A percentile compares a stretch with the other conserved stretches of the same genome.
Conservation (phyloP, 2,113 vertebrate species). For the Aegithalos caudatus region DNA sequence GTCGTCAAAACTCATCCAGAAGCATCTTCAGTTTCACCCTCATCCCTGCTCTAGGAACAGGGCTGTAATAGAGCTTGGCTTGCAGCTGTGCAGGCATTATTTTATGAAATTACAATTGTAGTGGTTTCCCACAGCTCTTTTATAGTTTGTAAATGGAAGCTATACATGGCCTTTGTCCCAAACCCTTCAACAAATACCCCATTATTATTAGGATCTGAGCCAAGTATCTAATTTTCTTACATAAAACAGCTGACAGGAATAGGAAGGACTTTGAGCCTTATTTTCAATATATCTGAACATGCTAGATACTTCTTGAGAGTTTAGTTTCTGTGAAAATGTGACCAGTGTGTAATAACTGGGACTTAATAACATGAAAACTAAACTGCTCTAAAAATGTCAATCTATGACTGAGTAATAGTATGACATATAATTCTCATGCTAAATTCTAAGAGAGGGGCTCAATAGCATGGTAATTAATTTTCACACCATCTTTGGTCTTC, state of each 20-base stretch:
- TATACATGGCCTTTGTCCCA: background rate
- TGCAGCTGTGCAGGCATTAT: background rate
- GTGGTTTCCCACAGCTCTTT: background rate
- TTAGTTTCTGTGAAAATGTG: background rate
- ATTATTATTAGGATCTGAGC: background rate
- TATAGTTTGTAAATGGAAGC: background rate
- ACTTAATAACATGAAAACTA: background rate
- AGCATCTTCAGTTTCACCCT: background rate
- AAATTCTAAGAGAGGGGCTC: background rate
- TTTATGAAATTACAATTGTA: background rate
- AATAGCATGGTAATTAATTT: slow-evolving; percentile 27
- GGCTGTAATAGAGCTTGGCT: background rate
- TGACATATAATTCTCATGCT: background rate
- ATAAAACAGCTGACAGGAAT: background rate
- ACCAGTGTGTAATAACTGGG: background rate
- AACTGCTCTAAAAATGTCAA: background rate
- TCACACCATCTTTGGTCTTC: background rate
- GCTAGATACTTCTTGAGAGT: background rate
- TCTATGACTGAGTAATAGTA: background rate
- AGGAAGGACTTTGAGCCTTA: background rate
- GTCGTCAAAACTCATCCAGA: background rate
- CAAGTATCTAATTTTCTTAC: background rate
- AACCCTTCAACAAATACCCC: background rate
- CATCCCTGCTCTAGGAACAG: background rate
- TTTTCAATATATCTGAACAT: background rate